Evolutionary conservation across 2,888 invertebrate species (phyloP).

Genomic region (Steinernema scapterisci): DNA sequence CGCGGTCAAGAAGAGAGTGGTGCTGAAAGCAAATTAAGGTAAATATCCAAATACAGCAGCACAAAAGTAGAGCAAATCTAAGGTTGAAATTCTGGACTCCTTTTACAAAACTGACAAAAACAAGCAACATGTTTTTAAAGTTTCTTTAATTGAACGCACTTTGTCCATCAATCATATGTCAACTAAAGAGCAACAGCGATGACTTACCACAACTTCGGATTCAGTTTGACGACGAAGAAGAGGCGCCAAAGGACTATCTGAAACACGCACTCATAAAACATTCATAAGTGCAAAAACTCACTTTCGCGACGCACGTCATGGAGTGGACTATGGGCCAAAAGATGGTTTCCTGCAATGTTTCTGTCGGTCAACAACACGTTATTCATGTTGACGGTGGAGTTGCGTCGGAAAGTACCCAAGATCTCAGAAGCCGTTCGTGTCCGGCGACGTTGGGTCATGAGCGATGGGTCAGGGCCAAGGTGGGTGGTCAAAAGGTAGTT

Average conservation of each 20-base stretch:
- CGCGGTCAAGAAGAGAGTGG: slow-evolving; percentile 49
- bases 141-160: too few relatives aligned
- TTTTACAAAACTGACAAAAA: too few relatives aligned
- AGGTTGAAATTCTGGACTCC: too few relatives aligned
- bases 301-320: slow-evolving; percentile 48
- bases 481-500: slow-evolving; percentile 65
- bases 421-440: slow-evolving; percentile 59
- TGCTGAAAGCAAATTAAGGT: too few relatives aligned
- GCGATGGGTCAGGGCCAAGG: slow-evolving; percentile 62
- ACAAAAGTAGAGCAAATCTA: too few relatives aligned
- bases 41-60: too few relatives aligned
- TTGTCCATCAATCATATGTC: too few relatives aligned
- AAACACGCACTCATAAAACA: neutral
- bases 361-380: slow-evolving; percentile 52
- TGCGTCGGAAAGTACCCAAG: slow-evolving; percentile 41
- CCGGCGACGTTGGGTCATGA: slow-evolving; percentile 43
- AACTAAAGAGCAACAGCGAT: neutral
- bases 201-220: slow-evolving; percentile 6
- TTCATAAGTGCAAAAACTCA: neutral
- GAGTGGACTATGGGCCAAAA: slow-evolving; percentile 59
- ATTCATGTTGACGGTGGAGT: slow-evolving; percentile 41
- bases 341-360: slow-evolving; percentile 61
- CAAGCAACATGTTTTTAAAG: too few relatives aligned
- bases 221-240: slow-evolving; percentile 32
- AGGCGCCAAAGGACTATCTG: slow-evolving; percentile 34